Conservation (phyloP, 2,888 invertebrate genomes). For the Leucozona laternaria region DNA sequence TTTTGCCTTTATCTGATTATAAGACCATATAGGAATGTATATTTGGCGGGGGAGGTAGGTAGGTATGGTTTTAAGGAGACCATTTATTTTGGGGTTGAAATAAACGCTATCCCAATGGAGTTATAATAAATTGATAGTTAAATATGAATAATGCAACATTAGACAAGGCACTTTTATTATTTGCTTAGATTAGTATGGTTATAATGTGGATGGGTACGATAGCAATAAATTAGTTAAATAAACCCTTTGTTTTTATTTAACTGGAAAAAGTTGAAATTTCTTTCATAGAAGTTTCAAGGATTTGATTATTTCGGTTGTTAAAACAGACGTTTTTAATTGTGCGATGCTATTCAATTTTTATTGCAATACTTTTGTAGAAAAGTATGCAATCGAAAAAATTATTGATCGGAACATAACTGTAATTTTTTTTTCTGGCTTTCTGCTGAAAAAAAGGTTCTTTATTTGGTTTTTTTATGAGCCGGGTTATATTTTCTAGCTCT, state of each 20-base stretch:
- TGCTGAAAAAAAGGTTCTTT: too few relatives aligned
- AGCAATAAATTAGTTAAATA: background rate
- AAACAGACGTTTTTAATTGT: background rate
- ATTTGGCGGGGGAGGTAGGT: too few relatives aligned
- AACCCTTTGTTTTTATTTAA: background rate
- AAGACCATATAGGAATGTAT: background rate
- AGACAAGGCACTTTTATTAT: constrained; percentile 4
- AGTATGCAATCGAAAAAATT: too few relatives aligned
- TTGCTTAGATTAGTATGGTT: background rate
- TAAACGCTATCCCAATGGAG: constrained; percentile 6
- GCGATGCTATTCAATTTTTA: background rate
- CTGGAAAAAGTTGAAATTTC: background rate
- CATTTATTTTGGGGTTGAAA: constrained; percentile 16
- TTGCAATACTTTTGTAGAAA: background rate
- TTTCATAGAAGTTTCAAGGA: background rate
- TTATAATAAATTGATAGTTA: constrained; percentile 50
- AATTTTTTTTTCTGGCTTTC: too few relatives aligned
- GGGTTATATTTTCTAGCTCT: too few relatives aligned
- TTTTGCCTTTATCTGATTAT: background rate
- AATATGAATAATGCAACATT: constrained; percentile 39
- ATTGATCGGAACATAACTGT: too few relatives aligned
- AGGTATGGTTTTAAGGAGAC: background rate
- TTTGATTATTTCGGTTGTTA: background rate
- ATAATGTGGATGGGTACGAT: background rate
- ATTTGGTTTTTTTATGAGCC: too few relatives aligned